Evolutionary conservation across 2,797 vertebrate genomes (phyloP).

Genomic region (Crossoptilon crossoptilon): DNA sequence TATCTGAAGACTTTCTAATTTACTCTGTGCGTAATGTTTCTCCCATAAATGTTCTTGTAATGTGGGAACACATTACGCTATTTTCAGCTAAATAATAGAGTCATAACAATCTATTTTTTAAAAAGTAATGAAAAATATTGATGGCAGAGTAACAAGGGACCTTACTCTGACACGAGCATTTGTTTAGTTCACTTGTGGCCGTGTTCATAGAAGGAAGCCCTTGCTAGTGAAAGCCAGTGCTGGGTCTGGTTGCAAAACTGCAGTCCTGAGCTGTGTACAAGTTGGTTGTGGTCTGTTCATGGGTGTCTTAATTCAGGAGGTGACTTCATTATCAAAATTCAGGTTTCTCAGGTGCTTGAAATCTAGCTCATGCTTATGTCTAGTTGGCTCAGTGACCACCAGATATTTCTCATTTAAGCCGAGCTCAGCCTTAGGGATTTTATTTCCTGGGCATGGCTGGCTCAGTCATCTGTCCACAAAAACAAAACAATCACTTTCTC

Average conservation of each 20-base stretch:
- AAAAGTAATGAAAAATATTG: conserved; percentile 71
- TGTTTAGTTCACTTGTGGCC: conserved; percentile 32
- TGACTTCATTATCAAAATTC: background rate
- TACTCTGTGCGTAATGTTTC: conserved; percentile 33
- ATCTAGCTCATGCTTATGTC: background rate
- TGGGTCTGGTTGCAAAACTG: conserved; percentile 9
- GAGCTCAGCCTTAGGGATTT: background rate
- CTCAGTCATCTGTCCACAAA: background rate
- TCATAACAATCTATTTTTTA: conserved; percentile 69
- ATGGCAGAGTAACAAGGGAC: conserved; percentile 45
- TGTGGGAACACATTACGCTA: conserved; percentile 60
- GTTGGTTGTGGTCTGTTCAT: background rate
- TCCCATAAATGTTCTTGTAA: conserved; percentile 68
- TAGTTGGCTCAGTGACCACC: background rate
- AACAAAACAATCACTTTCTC: background rate
- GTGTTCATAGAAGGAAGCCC: conserved; percentile 6
- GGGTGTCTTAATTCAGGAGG: background rate
- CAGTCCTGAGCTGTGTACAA: background rate
- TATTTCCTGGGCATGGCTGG: background rate
- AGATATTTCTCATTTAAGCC: background rate
- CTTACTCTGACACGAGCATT: conserved; percentile 9
- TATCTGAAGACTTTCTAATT: conserved; percentile 60
- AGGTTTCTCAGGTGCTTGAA: background rate
- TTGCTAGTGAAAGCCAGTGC: conserved; percentile 1
- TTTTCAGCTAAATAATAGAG: conserved; percentile 71